Percentiles rank a stretch among this genome's conserved stretches.
These are phyloP conservation scores for Scophthalmus maximus DNA, from an alignment of 2,113 vertebrate species.

Conservation along the genomic window DNA sequence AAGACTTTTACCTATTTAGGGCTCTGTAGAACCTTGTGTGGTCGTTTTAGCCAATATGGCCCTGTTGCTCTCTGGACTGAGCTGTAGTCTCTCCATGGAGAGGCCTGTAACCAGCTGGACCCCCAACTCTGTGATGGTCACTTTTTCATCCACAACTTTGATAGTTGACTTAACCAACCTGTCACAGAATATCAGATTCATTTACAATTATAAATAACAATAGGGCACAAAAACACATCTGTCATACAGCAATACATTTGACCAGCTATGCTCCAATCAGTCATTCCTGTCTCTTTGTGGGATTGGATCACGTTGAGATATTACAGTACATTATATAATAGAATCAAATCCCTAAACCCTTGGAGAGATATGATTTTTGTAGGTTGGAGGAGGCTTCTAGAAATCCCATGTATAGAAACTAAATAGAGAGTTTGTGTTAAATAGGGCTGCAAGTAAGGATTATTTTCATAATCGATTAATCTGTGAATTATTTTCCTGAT, in stretches of 20 bases:
- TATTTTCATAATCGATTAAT: too few species aligned
- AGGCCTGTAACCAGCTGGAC: conserved; percentile 91
- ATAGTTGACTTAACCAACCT: conserved; percentile 94
- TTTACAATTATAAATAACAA: too few species aligned
- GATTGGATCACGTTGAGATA: conserved; percentile 64
- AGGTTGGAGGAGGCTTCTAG: neutral
- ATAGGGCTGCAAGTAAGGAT: too few species aligned
- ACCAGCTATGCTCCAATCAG: conserved; percentile 44
- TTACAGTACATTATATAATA: conserved; percentile 61
- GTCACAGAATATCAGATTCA: conserved; percentile 34
- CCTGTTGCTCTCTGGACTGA: conserved; percentile 91
- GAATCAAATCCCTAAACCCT: conserved; percentile 56
- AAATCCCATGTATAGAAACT: conserved; percentile 27
- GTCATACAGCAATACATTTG: conserved; percentile 41
- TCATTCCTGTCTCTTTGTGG: conserved; percentile 55
- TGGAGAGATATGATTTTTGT: conserved; percentile 37
- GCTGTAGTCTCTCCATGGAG: conserved; percentile 90
- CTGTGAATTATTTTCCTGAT: too few species aligned
- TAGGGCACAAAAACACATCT: conserved; percentile 43
- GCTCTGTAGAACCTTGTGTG: conserved; percentile 85
- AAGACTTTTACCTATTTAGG: conserved; percentile 86
- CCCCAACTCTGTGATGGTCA: conserved; percentile 91
- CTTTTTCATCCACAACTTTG: conserved; percentile 92
- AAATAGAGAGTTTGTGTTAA: neutral
- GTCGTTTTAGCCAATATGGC: conserved; percentile 88